Evolutionary conservation across 2,113 vertebrate species (phyloP), one percentile per base, ranked within the genome.

Genomic region (Microcebus tavaratra): DNA sequence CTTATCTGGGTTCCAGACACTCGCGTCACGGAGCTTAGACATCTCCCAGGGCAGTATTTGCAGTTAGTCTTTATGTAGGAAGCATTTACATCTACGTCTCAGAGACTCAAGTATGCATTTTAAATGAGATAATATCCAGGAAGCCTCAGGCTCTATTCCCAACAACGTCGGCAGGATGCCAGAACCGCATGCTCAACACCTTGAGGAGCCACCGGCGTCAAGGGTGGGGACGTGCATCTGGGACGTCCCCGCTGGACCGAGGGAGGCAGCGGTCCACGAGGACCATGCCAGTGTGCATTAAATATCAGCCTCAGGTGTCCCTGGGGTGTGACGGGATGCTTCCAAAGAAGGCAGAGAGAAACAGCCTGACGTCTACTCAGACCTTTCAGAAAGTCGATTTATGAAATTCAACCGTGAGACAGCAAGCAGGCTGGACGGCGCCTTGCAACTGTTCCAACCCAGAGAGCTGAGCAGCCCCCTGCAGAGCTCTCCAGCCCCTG

Each of bases 201-300:
- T 21, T 6, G 15, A 4, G 45, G 36, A 39, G 20, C 0, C 2
- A 2, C 45, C 18, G 10, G 2, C 17, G 1, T 29, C 23, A 0
- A 34, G 67, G 57, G 18, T 0, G 0, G 57, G 21, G 7, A 8
- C 2, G 12, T 9, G 8, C 42, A 6, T 2, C 21, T 0, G 29
- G 18, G 23, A n/a, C 0, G 15, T 17, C 6, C 53, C 0, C 2
- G 73, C 80, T 10, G n/a, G 31, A 6, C 73, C 1, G 0, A 42
- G 25, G 23, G 1, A 31, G n/a, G 9, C 36, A 4, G 25, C 8
- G 1, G 20, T 59, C 53, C 18, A 8, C 0, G 13, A 15, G 25
- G 39, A 14, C 75, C 9, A 0, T 0, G 10, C 12, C 4, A 13
- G 17, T 0, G 5, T 3, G 11, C 1, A 2, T 9, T 25, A 8